Base-by-base conservation (phyloP, 2,113 vertebrate genomes). In the Dipodomys stephensi region DNA sequence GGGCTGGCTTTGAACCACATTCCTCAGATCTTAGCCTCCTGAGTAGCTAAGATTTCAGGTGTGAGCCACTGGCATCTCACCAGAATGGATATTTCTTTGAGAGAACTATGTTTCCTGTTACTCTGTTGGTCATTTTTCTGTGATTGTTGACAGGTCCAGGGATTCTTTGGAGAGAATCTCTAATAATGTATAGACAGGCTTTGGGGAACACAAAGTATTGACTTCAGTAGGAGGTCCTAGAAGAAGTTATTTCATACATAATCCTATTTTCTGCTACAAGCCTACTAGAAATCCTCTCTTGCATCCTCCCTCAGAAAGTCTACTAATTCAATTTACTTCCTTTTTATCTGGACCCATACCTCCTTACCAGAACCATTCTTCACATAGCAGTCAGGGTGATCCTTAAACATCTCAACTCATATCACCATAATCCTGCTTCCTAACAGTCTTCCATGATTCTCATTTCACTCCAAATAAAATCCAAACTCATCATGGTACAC, bases 391-490 rank as follows among this genome's bases (percentile, higher is more conserved):
- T 46, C 68, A 79, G 32, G 30, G 32, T 23, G 19, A 62, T 68
- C 53, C 87, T 86, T 68, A 44, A 82, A 87, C 77, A 86, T 65
- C 18, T 69, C 62, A 79, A 60, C 27, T 80, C 30, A 32, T 44
- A 44, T 49, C 30, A 73, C 15, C 10, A 68, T 72, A 67, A 81
- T 6, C 4, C 12, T 60, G 11, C n/a, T 89, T 94, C 74, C 91
- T 72, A 84, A 91, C 91, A 87, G 89, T 95, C 35, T 79, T 44
- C 20, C 27, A 30, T 80, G 49, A 57, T 18, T 89, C 32, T 68
- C 44, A 74, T 83, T 91, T 92, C 44, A 78, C 53, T 84, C 93
- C 69, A 82, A 28, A 77, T 85, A 60, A 90, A 91, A 93, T 10
- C 22, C 20, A 83, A 68, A 60, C 27, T 73, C 44, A 62, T 77